Base-by-base conservation (phyloP, 2,113 vertebrate genomes). In the Cinclus mexicanus region DNA sequence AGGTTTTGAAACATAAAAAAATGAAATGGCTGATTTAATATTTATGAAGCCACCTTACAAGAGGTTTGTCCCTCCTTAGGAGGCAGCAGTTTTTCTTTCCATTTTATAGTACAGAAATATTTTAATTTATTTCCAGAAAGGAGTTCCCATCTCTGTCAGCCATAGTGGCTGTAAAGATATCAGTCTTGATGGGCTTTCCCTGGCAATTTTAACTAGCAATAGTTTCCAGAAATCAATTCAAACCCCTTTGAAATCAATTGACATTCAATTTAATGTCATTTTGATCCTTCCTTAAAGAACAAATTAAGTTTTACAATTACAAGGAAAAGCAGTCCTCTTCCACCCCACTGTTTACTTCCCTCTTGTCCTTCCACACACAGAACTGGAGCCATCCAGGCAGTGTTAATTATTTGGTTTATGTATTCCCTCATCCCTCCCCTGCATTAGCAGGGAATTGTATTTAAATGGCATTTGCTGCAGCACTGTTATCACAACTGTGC, bases 401-500 rank as follows among this genome's bases (percentile, higher is more conserved):
- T 2, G 6, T 76, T 93, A 85, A 77, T 94, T 64, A 57, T 82
- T 87, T 76, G 39, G 5, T 72, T 84, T 84, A 24, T 82, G 41
- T 11, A 23, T 89, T 91, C 69, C 61, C 65, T 83, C 49, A 31
- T 52, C 41, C 84, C 47, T 74, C 60, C 46, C 65, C 63, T 60
- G 1, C 0, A 0, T 64, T 57, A 72, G 84, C 68, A 47, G 50
- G 46, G 76, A 89, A 77, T 83, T 31, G 52, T 65, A 59, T 94
- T 94, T 46, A 93, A 94, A 77, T 65, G 75, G 39, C 59, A 79
- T 94, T 94, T 89, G 88, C 77, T 80, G 61, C 84, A 82, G 67
- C 47, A 8, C 57, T 33, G 61, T 87, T 91, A 82, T 87, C 93
- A 83, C 70, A 87, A 87, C 79, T 60, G 44, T 5, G 15, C 87